phyloP scores from a whole-genome alignment of 2,113 vertebrate species.

The Colistium nudipinnis region DNA sequence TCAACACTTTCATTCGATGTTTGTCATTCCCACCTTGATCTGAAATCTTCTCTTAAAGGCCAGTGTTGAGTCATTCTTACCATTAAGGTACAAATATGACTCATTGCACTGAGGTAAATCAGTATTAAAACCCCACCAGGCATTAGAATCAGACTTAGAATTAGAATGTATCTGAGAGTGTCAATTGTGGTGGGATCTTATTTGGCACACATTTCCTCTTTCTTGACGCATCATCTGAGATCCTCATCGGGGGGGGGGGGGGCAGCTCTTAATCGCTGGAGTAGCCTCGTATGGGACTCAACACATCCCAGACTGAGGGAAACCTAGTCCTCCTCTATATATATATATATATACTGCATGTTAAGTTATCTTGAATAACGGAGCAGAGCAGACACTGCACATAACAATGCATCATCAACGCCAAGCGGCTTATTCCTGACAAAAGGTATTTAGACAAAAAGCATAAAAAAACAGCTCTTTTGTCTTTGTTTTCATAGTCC shows the following conservation, averaged over 20 bases:
- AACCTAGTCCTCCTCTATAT: not conserved
- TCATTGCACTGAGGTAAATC: constrained; percentile 13
- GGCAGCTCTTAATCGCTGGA: too few relatives aligned
- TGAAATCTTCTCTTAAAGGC: not conserved
- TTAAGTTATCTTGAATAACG: too few relatives aligned
- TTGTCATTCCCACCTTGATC: not conserved
- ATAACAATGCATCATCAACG: not conserved
- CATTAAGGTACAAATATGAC: not conserved
- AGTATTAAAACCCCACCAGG: not conserved
- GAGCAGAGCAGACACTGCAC: constrained; percentile 11
- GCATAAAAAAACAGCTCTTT: not conserved
- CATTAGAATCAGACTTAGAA: too few relatives aligned
- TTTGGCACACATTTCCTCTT: too few relatives aligned
- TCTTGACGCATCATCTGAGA: too few relatives aligned
- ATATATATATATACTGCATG: too few relatives aligned
- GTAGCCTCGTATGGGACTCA: too few relatives aligned
- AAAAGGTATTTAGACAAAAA: constrained; percentile 24
- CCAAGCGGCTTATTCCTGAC: constrained; percentile 10
- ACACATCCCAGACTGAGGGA: too few relatives aligned
- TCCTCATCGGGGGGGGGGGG: too few relatives aligned
- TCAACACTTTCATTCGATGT: not conserved
- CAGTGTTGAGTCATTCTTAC: not conserved
- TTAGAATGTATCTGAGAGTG: constrained; percentile 8
- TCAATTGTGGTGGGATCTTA: not conserved
- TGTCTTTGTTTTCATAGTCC: constrained; percentile 22